phyloP scores from a whole-genome alignment of 1,140 invertebrate genomes.

The Scaptomyza graminum region DNA sequence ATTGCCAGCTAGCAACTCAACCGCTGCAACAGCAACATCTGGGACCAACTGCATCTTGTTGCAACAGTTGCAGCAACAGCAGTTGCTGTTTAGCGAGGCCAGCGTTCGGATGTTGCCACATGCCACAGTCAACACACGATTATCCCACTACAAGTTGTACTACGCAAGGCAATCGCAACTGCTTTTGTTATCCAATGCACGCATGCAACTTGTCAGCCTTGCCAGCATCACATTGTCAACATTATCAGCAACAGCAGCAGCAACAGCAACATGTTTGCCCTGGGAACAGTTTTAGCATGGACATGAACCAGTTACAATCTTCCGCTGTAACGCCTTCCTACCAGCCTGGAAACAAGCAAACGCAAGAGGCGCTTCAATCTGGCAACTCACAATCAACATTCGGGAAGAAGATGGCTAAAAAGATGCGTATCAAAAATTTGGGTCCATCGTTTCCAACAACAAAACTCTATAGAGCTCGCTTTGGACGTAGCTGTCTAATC shows the following conservation, averaged over 20 bases:
- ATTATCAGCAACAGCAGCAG: conserved; percentile 2
- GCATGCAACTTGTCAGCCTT: conserved; percentile 5
- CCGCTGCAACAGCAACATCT: conserved; percentile 3
- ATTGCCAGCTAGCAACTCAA: not conserved
- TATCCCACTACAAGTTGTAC: conserved; percentile 11
- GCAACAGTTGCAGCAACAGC: conserved; percentile 4
- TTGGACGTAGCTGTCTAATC: conserved; percentile 55
- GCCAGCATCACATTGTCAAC: conserved; percentile 2
- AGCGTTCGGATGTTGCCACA: not conserved
- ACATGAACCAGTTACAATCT: too few species aligned
- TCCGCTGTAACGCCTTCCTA: not conserved
- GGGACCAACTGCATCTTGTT: not conserved
- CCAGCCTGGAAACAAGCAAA: not conserved
- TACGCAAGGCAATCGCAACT: not conserved
- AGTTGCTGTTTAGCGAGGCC: conserved; percentile 29
- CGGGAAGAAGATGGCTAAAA: not conserved
- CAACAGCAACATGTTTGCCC: not conserved
- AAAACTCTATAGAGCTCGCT: conserved; percentile 50
- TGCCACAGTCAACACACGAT: conserved; percentile 13
- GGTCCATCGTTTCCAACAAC: not conserved
- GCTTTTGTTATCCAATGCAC: conserved; percentile 15
- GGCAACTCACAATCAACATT: not conserved
- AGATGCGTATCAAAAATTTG: not conserved
- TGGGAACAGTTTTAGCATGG: not conserved
- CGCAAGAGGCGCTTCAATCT: not conserved